Conservation (phyloP, 2,113 vertebrate genomes). For the Hypocryptadius cinnamomeus region DNA sequence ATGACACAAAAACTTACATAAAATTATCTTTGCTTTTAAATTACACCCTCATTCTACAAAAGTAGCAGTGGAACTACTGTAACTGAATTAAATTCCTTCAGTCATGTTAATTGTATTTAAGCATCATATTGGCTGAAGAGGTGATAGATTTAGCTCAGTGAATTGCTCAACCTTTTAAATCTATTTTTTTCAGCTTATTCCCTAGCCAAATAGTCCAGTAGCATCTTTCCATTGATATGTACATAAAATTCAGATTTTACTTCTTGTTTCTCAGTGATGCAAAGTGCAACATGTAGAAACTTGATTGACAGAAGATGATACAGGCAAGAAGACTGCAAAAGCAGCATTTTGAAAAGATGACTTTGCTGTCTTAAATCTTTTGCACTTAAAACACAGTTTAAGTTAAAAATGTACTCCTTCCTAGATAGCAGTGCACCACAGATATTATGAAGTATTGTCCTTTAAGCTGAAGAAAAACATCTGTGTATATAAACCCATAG, state of each 20-base stretch:
- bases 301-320: background rate
- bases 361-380: background rate
- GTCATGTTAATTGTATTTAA: background rate
- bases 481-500: background rate
- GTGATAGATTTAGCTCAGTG: background rate
- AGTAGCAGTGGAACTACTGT: background rate
- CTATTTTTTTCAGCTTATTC: background rate
- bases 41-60: background rate
- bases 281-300: background rate
- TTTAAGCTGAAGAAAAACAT: background rate
- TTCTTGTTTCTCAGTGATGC: background rate
- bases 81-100: background rate
- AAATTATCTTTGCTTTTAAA: background rate
- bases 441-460: background rate
- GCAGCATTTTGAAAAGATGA: background rate
- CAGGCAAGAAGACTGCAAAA: background rate
- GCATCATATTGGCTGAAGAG: background rate
- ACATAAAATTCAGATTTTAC: background rate
- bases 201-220: background rate
- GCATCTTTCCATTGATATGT: background rate
- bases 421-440: background rate
- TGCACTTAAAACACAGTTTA: background rate
- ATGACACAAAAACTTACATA: background rate
- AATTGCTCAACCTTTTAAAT: background rate
- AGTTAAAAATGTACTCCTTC: background rate